Conservation (phyloP, 2,888 invertebrate species). For the Drosophila demipolita region DNA sequence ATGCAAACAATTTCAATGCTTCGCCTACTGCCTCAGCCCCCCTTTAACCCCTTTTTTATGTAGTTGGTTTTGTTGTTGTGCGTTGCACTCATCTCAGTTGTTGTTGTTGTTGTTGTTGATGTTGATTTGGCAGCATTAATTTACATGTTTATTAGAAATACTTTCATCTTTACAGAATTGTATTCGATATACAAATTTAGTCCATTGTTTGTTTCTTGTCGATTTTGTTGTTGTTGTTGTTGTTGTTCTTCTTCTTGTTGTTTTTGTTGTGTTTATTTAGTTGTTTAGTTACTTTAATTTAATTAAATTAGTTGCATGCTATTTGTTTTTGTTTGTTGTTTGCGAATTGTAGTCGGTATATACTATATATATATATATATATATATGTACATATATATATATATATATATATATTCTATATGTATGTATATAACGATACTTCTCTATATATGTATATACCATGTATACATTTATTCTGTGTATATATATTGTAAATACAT, state of each 20-base stretch:
- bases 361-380: conserved; percentile 8
- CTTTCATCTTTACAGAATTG: conserved; percentile 26
- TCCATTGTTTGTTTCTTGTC: conserved; percentile 24
- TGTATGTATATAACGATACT: conserved; percentile 7
- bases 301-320: conserved; percentile 34
- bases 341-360: conserved; percentile 19
- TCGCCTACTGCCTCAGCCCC: conserved; percentile 1
- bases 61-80: conserved; percentile 43
- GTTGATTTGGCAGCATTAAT: conserved; percentile 71
- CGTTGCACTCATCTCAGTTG: conserved; percentile 51
- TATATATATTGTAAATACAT: conserved; percentile 49
- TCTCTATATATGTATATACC: conserved; percentile 25
- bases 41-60: conserved; percentile 26
- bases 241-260: not conserved
- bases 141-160: conserved; percentile 67
- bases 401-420: conserved; percentile 18
- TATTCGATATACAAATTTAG: conserved; percentile 11
- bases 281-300: conserved; percentile 2
- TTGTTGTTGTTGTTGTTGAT: conserved; percentile 32
- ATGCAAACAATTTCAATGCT: conserved; percentile 7
- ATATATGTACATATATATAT: conserved; percentile 5
- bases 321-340: conserved; percentile 11
- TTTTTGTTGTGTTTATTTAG: not conserved
- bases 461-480: conserved; percentile 33
- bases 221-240: conserved; percentile 5